Percentiles rank a stretch among this genome's conserved stretches.
These are phyloP conservation scores for Equus quagga DNA, from an alignment of 2,113 vertebrate genomes.

Conservation along the genomic window DNA sequence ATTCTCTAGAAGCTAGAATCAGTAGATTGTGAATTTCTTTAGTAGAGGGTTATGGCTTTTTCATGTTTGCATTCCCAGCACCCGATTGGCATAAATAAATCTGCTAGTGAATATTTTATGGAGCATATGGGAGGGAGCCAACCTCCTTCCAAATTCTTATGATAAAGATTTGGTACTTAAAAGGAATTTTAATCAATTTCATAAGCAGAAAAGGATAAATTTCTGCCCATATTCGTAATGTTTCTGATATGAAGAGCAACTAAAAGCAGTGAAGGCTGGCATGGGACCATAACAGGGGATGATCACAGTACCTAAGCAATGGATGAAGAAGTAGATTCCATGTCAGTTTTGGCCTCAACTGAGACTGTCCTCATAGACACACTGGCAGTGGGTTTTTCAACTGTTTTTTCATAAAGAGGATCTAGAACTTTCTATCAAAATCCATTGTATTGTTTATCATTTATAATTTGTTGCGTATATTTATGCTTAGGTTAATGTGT, in stretches of 20 bases:
- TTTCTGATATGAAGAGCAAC: background rate
- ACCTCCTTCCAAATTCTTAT: slow-evolving; percentile 33
- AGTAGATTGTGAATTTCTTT: slow-evolving; percentile 13
- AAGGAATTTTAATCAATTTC: background rate
- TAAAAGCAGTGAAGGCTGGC: background rate
- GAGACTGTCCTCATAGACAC: background rate
- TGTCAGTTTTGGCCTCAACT: background rate
- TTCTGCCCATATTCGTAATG: background rate
- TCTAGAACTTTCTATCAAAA: background rate
- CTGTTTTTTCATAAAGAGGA: background rate
- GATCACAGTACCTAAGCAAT: background rate
- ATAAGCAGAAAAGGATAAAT: background rate
- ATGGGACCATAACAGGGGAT: background rate
- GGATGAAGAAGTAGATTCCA: background rate
- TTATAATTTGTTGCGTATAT: background rate
- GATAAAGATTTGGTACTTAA: slow-evolving; percentile 9
- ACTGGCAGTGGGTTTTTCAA: background rate
- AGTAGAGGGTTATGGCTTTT: background rate
- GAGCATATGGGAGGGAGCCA: background rate
- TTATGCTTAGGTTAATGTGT: background rate
- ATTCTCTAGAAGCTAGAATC: background rate
- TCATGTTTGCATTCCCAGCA: background rate
- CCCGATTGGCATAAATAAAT: background rate
- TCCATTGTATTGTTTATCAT: background rate
- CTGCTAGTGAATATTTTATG: background rate